These are phyloP conservation scores for Schizopygopsis malacanthus DNA, from an alignment of 2,797 vertebrate species.

Conservation along the genomic window DNA sequence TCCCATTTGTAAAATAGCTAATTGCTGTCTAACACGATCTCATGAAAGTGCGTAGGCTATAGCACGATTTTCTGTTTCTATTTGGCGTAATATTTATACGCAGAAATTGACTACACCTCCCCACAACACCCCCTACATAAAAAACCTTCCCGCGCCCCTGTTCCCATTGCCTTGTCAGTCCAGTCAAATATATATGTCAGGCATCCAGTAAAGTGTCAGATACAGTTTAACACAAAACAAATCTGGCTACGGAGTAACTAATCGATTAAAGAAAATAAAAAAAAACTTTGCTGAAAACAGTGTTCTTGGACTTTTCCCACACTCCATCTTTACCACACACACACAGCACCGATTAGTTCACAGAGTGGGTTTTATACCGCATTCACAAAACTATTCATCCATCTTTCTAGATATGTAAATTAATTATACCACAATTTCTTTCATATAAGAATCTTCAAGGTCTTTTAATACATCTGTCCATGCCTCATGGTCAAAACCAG, in stretches of 20 bases:
- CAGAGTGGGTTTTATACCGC: neutral
- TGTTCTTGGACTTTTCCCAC: neutral
- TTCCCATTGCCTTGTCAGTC: neutral
- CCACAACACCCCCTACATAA: too few species aligned
- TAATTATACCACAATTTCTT: neutral
- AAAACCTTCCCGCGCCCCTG: too few species aligned
- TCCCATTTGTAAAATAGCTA: too few species aligned
- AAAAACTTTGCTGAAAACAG: neutral
- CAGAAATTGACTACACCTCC: too few species aligned
- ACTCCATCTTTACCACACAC: neutral
- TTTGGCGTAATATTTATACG: too few species aligned
- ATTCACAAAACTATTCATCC: neutral
- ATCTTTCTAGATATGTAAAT: neutral
- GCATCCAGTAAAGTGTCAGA: neutral
- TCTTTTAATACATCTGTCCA: neutral
- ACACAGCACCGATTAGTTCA: neutral
- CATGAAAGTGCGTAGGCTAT: too few species aligned
- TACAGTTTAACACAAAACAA: neutral
- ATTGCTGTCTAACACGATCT: too few species aligned
- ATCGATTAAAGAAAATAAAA: neutral
- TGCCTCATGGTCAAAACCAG: constrained; percentile 4
- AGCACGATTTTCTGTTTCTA: too few species aligned
- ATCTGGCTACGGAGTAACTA: neutral
- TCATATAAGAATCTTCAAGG: neutral
- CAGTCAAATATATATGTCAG: neutral